Base-by-base conservation (phyloP, 2,888 invertebrate genomes). In the Rotaria magnacalcarata region DNA sequence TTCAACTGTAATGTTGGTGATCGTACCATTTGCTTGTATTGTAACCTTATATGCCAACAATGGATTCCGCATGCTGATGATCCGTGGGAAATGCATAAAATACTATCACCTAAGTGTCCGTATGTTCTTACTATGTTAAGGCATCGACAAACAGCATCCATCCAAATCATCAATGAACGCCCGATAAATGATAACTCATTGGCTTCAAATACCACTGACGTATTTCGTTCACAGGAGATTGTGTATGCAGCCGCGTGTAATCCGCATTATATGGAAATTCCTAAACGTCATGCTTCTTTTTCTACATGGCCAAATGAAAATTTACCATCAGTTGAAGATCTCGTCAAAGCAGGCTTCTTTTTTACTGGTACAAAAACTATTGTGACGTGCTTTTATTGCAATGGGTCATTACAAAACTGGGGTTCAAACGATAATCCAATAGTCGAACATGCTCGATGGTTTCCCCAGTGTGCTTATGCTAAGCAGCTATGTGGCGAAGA, bases 361-460 rank as follows among this genome's bases (percentile, higher is more conserved):
- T 80, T 47, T 14, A 47, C 75, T 27, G 75, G 75, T 3, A 43
- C 47, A 0, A 80, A 80, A n/a, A 80, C 47, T 34, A 43, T 80
- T 10, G 75, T 80, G 2, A 80, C 75, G 1, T 80, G 75, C 24
- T 80, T 80, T 27, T 80, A 80, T 80, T 80, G 75, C 14, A 80
- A 47, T 80, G 75, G 75, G 7, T 80, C 75, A 47, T 21, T 80
- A 1, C 43, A 80, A 11, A 80, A 80, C 11, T 80, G 75, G 75
- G 41, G 47, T 4, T 5, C 21, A 80, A 80, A 43, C 8, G 75
- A 80, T 80, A 80, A 80, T 47, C 75, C 75, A 47, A 80, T 24
- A 47, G 24, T 80, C n/a, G 75, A 80, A 47, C 75, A 80, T 80
- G 75, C 75, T 4, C 43, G 75, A 2, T 80, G 75, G 75, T 80